Percentiles rank a stretch among this genome's conserved stretches.
These are phyloP conservation scores for Cheilinus undulatus DNA, from an alignment of 2,113 vertebrate genomes.

Conservation along the genomic window DNA sequence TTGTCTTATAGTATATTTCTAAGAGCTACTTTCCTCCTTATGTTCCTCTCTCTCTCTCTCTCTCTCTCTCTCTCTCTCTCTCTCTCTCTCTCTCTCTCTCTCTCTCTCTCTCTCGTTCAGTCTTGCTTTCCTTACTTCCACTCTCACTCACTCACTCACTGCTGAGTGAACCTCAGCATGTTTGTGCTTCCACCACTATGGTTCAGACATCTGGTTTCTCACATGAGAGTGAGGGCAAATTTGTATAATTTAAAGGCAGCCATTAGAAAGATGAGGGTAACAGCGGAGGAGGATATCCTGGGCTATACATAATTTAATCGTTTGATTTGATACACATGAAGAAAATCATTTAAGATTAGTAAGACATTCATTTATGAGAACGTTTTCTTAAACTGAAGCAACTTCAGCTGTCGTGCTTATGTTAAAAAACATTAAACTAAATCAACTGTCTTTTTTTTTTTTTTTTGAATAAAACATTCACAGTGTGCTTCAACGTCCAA, in stretches of 20 bases:
- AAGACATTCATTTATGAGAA: no score
- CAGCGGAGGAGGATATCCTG: no score
- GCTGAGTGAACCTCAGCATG: constrained; percentile 17
- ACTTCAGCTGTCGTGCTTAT: no score
- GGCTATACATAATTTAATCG: no score
- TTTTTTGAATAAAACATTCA: no score
- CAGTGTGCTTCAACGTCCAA: no score
- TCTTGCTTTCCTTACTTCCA: background rate
- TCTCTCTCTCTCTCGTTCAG: background rate
- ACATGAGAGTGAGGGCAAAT: constrained; percentile 15
- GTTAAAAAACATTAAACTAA: no score
- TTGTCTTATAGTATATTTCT: constrained; percentile 15
- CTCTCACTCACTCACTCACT: background rate
- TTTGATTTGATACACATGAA: no score
- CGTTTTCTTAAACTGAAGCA: no score
- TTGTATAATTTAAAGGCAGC: constrained; percentile 7
- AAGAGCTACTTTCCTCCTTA: background rate
- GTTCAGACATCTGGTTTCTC: background rate
- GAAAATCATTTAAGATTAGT: no score
- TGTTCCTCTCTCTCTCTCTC: background rate
- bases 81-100: background rate
- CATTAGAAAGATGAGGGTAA: no score
- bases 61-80: background rate
- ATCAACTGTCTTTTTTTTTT: no score
- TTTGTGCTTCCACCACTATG: background rate